phyloP scores from a whole-genome alignment of 2,888 invertebrate genomes.

The Agrochola lota region DNA sequence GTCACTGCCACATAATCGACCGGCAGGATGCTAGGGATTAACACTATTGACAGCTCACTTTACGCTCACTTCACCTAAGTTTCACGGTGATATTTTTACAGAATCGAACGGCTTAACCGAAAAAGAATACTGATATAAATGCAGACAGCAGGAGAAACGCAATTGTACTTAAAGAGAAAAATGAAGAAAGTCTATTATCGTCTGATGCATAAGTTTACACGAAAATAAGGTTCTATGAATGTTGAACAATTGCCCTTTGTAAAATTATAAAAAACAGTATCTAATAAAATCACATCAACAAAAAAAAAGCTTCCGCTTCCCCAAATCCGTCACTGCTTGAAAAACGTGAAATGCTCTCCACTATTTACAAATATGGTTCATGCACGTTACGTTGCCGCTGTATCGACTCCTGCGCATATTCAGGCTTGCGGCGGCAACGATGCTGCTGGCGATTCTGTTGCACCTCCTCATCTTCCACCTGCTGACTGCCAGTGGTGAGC shows the following conservation, averaged over 20 bases:
- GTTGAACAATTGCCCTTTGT: background rate
- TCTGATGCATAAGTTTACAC: background rate
- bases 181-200: fast-evolving
- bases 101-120: no score
- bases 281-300: background rate
- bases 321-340: constrained; percentile 70
- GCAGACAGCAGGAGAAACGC: background rate
- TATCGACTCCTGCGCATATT: constrained; percentile 59
- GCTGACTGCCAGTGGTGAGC: constrained; percentile 64
- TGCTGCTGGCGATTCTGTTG: constrained; percentile 68
- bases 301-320: no score
- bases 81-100: no score
- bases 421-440: constrained; percentile 62
- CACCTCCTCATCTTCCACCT: constrained; percentile 62
- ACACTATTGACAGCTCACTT: no score
- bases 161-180: background rate
- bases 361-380: constrained; percentile 81
- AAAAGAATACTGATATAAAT: background rate
- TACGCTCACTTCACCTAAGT: no score
- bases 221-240: background rate
- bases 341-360: constrained; percentile 66
- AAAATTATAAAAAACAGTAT: background rate
- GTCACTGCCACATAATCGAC: no score
- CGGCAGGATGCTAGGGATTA: no score
- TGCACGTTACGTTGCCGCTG: constrained; percentile 44